A percentile compares a stretch with the other conserved stretches of the same genome.
These are phyloP conservation scores for Penelope pileata DNA, from an alignment of 2,113 vertebrate species.

Conservation along the genomic window DNA sequence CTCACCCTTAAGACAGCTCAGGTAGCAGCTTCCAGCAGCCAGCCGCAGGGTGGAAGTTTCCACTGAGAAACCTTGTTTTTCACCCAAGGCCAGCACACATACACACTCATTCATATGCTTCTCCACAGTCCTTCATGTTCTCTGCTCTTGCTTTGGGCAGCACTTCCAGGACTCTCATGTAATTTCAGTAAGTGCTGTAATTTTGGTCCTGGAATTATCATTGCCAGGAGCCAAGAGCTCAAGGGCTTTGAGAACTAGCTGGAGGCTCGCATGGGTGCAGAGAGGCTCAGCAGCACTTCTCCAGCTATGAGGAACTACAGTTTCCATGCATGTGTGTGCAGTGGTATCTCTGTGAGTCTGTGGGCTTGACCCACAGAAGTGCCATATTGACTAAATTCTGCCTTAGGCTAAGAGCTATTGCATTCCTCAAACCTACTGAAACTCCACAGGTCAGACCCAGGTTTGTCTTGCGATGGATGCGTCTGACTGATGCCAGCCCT, in stretches of 20 bases:
- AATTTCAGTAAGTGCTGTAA: not conserved
- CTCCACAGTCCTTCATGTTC: not conserved
- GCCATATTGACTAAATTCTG: not conserved
- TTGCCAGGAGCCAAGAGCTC: not conserved
- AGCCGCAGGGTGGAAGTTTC: not conserved
- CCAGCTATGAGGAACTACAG: not conserved
- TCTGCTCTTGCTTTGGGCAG: not conserved
- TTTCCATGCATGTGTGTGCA: not conserved
- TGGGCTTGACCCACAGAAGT: not conserved
- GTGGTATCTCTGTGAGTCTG: not conserved
- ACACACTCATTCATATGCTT: not conserved
- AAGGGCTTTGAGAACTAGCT: not conserved
- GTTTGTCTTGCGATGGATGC: not conserved
- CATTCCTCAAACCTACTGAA: not conserved
- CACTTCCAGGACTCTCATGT: not conserved
- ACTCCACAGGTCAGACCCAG: not conserved
- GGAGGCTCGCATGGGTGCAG: not conserved
- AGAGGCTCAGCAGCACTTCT: not conserved
- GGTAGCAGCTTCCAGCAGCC: not conserved
- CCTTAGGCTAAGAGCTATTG: not conserved
- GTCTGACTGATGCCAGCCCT: not conserved
- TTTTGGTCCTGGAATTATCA: not conserved
- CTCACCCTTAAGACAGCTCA: not conserved
- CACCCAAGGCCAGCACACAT: fast-evolving
- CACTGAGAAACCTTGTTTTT: not conserved